Conservation (phyloP, 2,888 invertebrate species). For the Drosophila acutilabella region DNA sequence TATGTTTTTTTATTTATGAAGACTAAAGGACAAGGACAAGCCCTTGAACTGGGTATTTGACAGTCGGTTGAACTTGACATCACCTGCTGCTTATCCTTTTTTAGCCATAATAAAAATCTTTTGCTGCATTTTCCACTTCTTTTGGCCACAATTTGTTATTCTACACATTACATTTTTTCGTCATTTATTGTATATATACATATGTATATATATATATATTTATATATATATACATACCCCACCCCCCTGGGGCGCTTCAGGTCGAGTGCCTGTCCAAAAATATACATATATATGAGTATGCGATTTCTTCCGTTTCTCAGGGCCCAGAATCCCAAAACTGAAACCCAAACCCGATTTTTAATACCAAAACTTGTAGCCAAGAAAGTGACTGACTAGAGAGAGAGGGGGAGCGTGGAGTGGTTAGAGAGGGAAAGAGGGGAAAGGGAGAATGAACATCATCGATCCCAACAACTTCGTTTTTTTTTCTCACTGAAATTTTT, state of each 20-base stretch:
- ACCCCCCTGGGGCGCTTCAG: neutral
- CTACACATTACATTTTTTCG: neutral
- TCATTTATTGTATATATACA: neutral
- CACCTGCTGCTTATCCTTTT: neutral
- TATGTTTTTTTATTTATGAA: no score
- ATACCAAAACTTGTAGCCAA: conserved; percentile 27
- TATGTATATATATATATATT: conserved; percentile 16
- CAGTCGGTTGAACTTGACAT: no score
- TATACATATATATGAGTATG: conserved; percentile 45
- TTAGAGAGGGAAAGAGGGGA: neutral
- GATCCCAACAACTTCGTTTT: conserved; percentile 35
- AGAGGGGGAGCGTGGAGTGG: neutral
- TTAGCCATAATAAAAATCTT: no score
- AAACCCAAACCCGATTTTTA: conserved; percentile 23
- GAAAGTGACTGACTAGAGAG: neutral
- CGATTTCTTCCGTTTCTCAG: conserved; percentile 59
- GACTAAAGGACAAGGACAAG: no score
- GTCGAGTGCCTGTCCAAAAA: conserved; percentile 24
- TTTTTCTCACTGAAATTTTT: conserved; percentile 44
- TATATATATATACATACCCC: conserved; percentile 13
- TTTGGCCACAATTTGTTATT: conserved; percentile 63
- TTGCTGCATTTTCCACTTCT: conserved; percentile 9
- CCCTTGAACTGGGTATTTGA: no score
- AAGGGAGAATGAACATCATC: conserved; percentile 5
- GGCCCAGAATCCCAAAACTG: conserved; percentile 22